Percentiles rank a stretch among this genome's conserved stretches.
phyloP scores from a whole-genome alignment of 2,797 vertebrate species.

The Spheniscus humboldti region DNA sequence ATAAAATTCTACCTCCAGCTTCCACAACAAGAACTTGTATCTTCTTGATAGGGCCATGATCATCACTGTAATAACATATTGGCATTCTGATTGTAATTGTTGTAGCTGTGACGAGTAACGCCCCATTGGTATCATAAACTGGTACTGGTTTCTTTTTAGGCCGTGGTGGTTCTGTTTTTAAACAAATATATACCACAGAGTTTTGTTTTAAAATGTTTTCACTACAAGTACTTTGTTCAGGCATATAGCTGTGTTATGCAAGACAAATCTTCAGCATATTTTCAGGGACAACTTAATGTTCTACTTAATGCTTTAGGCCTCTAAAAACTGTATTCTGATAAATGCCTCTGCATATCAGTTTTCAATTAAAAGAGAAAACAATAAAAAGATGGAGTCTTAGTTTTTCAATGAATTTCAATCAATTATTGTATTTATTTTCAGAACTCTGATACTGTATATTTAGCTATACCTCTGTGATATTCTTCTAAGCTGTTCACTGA shows the following conservation, averaged over 20 bases:
- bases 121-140: conserved; percentile 80
- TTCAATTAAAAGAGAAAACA: not conserved
- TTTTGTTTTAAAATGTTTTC: not conserved
- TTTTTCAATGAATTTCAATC: not conserved
- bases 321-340: not conserved
- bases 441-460: not conserved
- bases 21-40: conserved; percentile 94
- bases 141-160: conserved; percentile 84
- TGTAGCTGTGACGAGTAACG: conserved; percentile 85
- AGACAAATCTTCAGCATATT: not conserved
- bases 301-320: not conserved
- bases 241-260: not conserved
- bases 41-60: conserved; percentile 92
- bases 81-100: conserved; percentile 93
- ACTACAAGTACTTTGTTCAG: not conserved
- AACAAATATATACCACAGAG: not conserved
- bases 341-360: not conserved
- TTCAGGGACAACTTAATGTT: not conserved
- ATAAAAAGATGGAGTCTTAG: not conserved
- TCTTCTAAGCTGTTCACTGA: not conserved
- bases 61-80: conserved; percentile 91
- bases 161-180: conserved; percentile 83
- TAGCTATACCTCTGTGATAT: not conserved
- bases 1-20: conserved; percentile 82
- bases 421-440: not conserved